Evolutionary conservation across 2,888 invertebrate species (phyloP).

Genomic region (Scelioninae gen. 2): DNA sequence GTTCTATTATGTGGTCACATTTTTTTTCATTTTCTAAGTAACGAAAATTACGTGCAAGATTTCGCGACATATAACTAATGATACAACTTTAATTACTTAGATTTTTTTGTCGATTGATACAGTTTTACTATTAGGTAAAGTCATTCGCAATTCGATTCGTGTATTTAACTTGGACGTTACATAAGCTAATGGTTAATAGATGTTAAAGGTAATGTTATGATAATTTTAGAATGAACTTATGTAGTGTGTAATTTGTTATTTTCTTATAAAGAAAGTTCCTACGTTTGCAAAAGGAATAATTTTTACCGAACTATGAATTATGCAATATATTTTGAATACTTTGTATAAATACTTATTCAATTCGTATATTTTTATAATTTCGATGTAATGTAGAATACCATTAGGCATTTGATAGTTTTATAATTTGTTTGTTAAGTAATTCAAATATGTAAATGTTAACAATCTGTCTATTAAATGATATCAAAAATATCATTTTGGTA

Average conservation of each 20-base stretch:
- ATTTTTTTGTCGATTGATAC: conserved; percentile 6
- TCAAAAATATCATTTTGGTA: no score
- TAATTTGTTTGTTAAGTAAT: no score
- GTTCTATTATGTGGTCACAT: conserved; percentile 16
- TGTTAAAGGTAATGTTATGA: conserved; percentile 40
- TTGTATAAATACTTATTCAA: no score
- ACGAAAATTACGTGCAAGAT: conserved; percentile 14
- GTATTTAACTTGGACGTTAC: conserved; percentile 10
- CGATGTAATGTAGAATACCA: no score
- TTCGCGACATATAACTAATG: conserved; percentile 27
- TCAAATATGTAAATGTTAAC: no score
- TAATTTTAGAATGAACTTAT: conserved; percentile 36
- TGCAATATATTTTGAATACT: conserved; percentile 3
- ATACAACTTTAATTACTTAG: conserved; percentile 28
- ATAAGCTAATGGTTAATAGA: conserved; percentile 37
- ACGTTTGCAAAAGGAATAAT: neutral
- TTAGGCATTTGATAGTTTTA: no score
- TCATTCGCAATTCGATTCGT: conserved; percentile 14
- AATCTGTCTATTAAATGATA: no score
- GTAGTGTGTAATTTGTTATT: conserved; percentile 28
- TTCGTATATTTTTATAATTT: no score
- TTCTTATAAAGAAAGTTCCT: conserved; percentile 21
- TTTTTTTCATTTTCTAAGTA: conserved; percentile 1
- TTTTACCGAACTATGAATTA: neutral
- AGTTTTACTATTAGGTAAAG: conserved; percentile 14